Base-by-base conservation (phyloP, 2,113 vertebrate species). In the Brachypodius melanocephalos region DNA sequence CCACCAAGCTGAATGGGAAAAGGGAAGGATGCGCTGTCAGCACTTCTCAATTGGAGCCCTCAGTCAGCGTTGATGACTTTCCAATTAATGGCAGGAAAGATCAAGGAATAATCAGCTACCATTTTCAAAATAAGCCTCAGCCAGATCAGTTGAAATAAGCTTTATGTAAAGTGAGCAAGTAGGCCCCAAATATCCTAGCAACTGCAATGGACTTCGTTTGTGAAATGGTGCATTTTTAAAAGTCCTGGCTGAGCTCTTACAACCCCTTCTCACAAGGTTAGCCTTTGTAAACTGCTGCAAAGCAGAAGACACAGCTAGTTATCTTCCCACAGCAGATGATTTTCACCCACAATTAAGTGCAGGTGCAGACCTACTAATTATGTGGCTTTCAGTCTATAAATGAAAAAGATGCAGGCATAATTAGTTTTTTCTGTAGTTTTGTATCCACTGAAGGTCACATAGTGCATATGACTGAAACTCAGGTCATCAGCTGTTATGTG, bases 131-230 rank as follows among this genome's bases (percentile, higher is more conserved):
- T 82, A 88, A 61, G 77, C 66, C 18, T 10, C 42, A 34, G 48
- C 0, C 2, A 49, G 28, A 85, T 79, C 45, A 72, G 58, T 58
- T 94, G 45, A 92, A 92, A 76, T 43, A 88, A 90, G 89, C 86
- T 82, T 75, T 89, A 52, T 61, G 28, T 62, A 59, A 96, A 92
- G 90, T 42, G 40, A 76, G 34, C 40, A 25, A 92, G 63, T 15
- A 79, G 36, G 77, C 32, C 80, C 13, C 88, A 92, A 52, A 95
- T 94, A 96, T 52, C 88, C 69, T 94, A 86, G 81, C 88, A 93
- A 95, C 89, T 90, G 48, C 25, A 62, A 11, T 52, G 66, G 78
- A 59, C 45, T 75, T 91, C 36, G 38, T 87, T 71, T 65, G 46
- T 69, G 82, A 95, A 95, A 74, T 81, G 42, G 29, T 73, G 38